Evolutionary conservation across 53 echinoderm and acorn worm genomes (phyloP), one percentile per base, ranked within the genome.

Genomic region (Paracentrotus lividus): DNA sequence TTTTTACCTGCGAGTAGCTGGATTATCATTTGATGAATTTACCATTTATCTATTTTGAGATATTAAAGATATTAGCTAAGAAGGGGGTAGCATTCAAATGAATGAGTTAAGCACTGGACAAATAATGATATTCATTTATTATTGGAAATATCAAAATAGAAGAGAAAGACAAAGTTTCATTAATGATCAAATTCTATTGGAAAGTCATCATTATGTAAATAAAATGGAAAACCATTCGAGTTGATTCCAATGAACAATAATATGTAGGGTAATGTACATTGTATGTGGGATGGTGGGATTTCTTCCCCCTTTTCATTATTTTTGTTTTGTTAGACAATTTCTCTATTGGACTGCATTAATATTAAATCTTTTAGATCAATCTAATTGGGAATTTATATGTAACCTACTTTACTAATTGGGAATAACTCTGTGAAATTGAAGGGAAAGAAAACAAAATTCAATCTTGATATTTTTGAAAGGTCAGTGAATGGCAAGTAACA

Each of bases 21-120:
- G 56, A 86, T 86, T 86, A 86, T 85, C 85, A 52, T 44, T 81
- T 81, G 49, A 81, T 49, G 81, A 81, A 49, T 81, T 47, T 81
- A 27, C 81, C 81, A 45, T 81, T 81, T 49, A 81, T 81, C 26
- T 27, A 81, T 81, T 81, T 81, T 81, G 81, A 10, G 81, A 81
- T 81, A 81, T 81, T 81, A n/a, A 47, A 81, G n/a, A 24, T 81
- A 47, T 81, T 47, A 81, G 47, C 44, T n/a, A 8, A 81, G 47
- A 47, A 47, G 44, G 47, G 44, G n/a, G 13, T 81, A n/a, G 49
- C 26, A 27, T 47, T 6, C 81, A 81, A 26, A 81, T 24, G 81
- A 4, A 81, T 13, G 42, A 81, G 0, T 0, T 0, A n/a, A 81
- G 44, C 13, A 27, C 26, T 26, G 81, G 47, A n/a, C 27, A 20